Evolutionary conservation across 2,113 vertebrate species (phyloP).

Genomic region (Gadus macrocephalus): DNA sequence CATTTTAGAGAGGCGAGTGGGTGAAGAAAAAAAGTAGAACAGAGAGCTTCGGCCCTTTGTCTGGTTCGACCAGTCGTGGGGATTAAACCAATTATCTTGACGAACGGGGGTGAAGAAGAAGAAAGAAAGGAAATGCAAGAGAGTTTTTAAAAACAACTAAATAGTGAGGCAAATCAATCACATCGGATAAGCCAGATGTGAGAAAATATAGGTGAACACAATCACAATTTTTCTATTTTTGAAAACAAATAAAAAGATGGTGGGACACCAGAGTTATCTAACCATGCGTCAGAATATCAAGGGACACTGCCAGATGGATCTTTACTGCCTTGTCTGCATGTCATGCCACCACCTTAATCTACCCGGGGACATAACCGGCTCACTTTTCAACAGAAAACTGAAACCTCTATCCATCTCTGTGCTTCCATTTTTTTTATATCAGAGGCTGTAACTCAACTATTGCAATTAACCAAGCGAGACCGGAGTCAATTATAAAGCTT

Average conservation of each 20-base stretch:
- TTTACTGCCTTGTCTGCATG: slow-evolving; percentile 35
- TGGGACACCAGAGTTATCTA: slow-evolving; percentile 37
- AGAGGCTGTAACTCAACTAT: slow-evolving; percentile 40
- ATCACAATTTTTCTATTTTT: slow-evolving; percentile 73
- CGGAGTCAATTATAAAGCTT: neutral
- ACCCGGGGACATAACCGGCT: slow-evolving; percentile 32
- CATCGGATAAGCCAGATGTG: slow-evolving; percentile 57
- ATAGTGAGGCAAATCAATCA: slow-evolving; percentile 48
- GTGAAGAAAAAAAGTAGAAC: slow-evolving; percentile 61
- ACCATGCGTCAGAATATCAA: slow-evolving; percentile 52
- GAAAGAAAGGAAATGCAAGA: slow-evolving; percentile 60
- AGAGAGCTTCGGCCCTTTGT: slow-evolving; percentile 60
- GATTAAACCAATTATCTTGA: slow-evolving; percentile 40
- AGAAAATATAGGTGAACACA: slow-evolving; percentile 38
- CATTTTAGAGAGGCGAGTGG: slow-evolving; percentile 55
- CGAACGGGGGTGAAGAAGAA: slow-evolving; percentile 14
- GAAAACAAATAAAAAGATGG: slow-evolving; percentile 49
- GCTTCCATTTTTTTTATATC: slow-evolving; percentile 70
- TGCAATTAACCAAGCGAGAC: neutral
- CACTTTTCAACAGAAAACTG: slow-evolving; percentile 44
- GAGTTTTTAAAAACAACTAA: slow-evolving; percentile 43
- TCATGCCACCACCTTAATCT: slow-evolving; percentile 11
- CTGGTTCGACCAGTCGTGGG: slow-evolving; percentile 23
- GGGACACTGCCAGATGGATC: slow-evolving; percentile 19
- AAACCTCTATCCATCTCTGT: slow-evolving; percentile 46